Evolutionary conservation across 1,140 invertebrate genomes (phyloP).

Genomic region (Frieseomelitta varia): DNA sequence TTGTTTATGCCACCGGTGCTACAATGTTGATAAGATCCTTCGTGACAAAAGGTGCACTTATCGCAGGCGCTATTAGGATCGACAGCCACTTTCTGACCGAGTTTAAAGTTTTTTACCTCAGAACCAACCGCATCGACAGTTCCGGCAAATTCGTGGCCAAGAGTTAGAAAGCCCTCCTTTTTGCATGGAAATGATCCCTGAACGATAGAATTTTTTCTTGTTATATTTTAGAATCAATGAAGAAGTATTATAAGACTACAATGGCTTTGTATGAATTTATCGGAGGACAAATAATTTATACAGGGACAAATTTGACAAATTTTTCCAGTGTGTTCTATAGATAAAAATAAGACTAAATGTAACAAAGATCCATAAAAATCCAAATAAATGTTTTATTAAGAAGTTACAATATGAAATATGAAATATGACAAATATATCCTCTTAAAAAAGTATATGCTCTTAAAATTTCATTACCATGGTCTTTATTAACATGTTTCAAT

Average conservation of each 20-base stretch:
- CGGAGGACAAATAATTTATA: no score
- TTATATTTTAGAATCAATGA: background rate
- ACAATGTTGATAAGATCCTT: slow-evolving; percentile 85
- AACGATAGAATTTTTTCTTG: slow-evolving; percentile 42
- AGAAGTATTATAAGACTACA: background rate
- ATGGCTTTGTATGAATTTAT: no score
- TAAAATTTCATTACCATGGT: no score
- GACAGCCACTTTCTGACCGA: slow-evolving; percentile 86
- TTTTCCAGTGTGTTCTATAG: no score
- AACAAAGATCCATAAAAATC: no score
- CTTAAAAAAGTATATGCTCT: no score
- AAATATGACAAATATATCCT: no score
- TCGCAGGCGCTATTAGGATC: slow-evolving; percentile 87
- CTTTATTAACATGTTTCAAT: no score
- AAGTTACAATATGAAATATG: no score
- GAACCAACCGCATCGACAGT: slow-evolving; percentile 84
- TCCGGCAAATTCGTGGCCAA: slow-evolving; percentile 89
- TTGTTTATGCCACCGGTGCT: slow-evolving; percentile 83
- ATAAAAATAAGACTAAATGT: no score
- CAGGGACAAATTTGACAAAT: no score
- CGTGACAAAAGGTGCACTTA: slow-evolving; percentile 84
- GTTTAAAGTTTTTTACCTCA: slow-evolving; percentile 83
- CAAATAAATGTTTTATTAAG: no score
- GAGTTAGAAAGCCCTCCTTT: slow-evolving; percentile 81
- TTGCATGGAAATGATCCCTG: slow-evolving; percentile 86